Conservation (phyloP, 2,888 invertebrate species). For the Cecidostiba fungosa region DNA sequence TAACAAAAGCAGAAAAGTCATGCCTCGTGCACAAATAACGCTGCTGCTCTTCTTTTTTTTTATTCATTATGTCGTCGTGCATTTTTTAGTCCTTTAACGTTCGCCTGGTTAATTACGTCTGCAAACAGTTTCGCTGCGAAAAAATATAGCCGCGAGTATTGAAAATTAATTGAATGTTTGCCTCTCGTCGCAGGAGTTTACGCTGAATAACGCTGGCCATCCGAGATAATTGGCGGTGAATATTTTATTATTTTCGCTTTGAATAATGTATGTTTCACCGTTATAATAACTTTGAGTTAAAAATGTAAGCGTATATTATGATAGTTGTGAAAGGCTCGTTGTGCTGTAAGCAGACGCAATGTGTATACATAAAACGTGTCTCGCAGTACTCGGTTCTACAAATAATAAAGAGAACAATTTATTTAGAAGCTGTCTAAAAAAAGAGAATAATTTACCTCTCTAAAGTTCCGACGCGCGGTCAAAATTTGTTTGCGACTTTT, state of each 20-base stretch:
- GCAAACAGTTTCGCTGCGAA: not conserved
- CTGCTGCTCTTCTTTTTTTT: not conserved
- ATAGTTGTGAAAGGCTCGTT: too few relatives aligned
- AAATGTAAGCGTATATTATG: too few relatives aligned
- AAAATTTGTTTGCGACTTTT: conserved; percentile 20
- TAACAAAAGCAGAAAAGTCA: conserved; percentile 33
- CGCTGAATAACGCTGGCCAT: not conserved
- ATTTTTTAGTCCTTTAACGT: not conserved
- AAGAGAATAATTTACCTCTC: not conserved
- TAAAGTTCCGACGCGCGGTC: not conserved
- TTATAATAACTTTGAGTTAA: too few relatives aligned
- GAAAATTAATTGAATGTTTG: conserved; percentile 26
- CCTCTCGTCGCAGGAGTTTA: not conserved
- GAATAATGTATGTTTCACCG: not conserved
- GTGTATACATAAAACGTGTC: too few relatives aligned
- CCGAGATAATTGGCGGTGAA: not conserved
- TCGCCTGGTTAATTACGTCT: conserved; percentile 9
- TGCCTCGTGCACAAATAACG: not conserved
- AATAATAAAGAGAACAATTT: too few relatives aligned
- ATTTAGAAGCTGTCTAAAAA: too few relatives aligned
- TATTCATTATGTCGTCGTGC: not conserved
- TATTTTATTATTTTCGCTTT: not conserved
- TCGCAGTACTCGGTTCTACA: too few relatives aligned
- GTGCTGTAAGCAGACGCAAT: too few relatives aligned
- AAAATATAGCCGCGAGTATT: not conserved